A percentile compares a stretch with the other conserved stretches of the same genome.
These are phyloP conservation scores for Dendrocopos noguchii DNA, from an alignment of 2,113 vertebrate species.

Conservation along the genomic window DNA sequence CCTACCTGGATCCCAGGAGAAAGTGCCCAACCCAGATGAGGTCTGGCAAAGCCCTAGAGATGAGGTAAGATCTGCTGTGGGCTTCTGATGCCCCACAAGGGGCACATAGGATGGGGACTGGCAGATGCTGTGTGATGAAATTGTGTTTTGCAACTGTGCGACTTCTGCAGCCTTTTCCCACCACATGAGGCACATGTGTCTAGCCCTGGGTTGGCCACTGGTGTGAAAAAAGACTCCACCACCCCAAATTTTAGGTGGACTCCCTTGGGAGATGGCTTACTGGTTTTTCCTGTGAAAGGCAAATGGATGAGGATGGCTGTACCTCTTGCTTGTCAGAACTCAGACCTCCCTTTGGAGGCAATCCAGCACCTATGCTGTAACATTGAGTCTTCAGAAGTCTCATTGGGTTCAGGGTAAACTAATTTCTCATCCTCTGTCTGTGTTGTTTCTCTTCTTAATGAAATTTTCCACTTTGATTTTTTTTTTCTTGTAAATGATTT, in stretches of 20 bases:
- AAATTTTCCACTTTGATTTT: background rate
- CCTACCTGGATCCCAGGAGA: background rate
- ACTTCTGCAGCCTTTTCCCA: background rate
- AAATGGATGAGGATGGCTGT: background rate
- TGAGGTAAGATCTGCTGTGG: background rate
- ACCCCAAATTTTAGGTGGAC: background rate
- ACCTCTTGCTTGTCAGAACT: background rate
- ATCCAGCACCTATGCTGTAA: background rate
- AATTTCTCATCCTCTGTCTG: background rate
- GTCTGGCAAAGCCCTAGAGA: background rate
- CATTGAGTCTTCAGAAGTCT: background rate
- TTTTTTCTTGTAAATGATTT: background rate
- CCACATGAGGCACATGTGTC: background rate
- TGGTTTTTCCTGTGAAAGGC: background rate
- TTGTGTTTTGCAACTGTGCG: background rate
- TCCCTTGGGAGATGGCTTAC: background rate
- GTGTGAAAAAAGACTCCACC: background rate
- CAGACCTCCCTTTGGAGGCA: background rate
- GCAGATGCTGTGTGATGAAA: background rate
- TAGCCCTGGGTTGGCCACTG: background rate
- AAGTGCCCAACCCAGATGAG: background rate
- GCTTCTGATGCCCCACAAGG: background rate
- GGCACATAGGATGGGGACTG: fast-evolving
- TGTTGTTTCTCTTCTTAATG: background rate
- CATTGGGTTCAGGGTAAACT: background rate